These are phyloP conservation scores for Phymorhynchus buccinoides DNA, from an alignment of 1,140 invertebrate species.

Conservation along the genomic window DNA sequence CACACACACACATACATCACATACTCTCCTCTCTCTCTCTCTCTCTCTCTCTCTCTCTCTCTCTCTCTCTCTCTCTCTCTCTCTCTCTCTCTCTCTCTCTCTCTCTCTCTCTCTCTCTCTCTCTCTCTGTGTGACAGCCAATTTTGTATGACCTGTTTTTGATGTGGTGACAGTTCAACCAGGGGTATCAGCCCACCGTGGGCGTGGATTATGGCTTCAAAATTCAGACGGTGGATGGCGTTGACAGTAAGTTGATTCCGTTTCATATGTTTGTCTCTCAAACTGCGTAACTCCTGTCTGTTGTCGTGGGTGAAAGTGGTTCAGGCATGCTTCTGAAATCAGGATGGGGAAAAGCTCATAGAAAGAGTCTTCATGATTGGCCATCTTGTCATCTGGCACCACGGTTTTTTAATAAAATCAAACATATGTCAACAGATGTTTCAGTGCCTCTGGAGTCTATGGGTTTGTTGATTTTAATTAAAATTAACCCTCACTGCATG, in stretches of 20 bases:
- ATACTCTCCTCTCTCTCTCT: too few species aligned
- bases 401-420: too few species aligned
- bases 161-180: constrained; percentile 60
- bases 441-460: too few species aligned
- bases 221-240: constrained; percentile 62
- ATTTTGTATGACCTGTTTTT: constrained; percentile 18
- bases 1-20: too few species aligned
- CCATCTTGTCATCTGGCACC: not conserved
- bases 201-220: constrained; percentile 73
- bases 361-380: not conserved
- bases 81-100: not conserved
- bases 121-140: not conserved
- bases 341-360: too few species aligned
- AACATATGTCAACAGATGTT: too few species aligned
- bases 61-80: too few species aligned
- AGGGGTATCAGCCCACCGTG: constrained; percentile 71
- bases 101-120: not conserved
- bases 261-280: not conserved
- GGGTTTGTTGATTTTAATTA: too few species aligned
- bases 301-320: too few species aligned
- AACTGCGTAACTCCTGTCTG: not conserved
- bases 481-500: too few species aligned
- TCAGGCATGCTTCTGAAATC: too few species aligned
- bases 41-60: too few species aligned
- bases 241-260: constrained; percentile 1